Evolutionary conservation across 1,140 invertebrate genomes (phyloP).

Genomic region (Dendroctonus ponderosae): DNA sequence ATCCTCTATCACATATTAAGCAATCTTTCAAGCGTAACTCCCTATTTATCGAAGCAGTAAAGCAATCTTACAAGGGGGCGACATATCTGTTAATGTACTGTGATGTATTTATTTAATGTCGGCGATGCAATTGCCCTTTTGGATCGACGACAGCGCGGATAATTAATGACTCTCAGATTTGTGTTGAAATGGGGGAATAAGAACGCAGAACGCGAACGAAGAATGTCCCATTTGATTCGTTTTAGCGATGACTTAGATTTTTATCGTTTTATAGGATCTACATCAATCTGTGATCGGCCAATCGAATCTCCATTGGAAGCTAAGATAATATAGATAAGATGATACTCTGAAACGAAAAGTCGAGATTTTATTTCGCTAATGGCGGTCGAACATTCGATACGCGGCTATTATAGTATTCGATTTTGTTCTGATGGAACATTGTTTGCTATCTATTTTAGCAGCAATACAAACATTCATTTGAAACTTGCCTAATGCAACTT

Average conservation of each 20-base stretch:
- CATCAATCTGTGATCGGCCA: too few species aligned
- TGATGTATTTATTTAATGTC: slow-evolving; percentile 19
- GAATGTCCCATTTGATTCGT: neutral
- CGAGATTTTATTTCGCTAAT: too few species aligned
- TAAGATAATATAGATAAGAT: too few species aligned
- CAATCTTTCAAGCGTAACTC: slow-evolving; percentile 14
- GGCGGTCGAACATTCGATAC: too few species aligned
- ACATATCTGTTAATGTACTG: slow-evolving; percentile 25
- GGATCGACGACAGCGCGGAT: slow-evolving; percentile 10
- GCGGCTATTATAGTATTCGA: too few species aligned
- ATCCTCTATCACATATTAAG: slow-evolving; percentile 9
- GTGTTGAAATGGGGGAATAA: slow-evolving; percentile 17
- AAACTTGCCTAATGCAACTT: too few species aligned
- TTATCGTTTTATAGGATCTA: slow-evolving; percentile 1
- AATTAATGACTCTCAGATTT: slow-evolving; percentile 25
- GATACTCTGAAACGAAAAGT: too few species aligned
- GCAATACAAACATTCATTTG: too few species aligned
- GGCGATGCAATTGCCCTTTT: slow-evolving; percentile 15
- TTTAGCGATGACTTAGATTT: slow-evolving; percentile 3
- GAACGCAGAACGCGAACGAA: neutral
- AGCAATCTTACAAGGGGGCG: slow-evolving; percentile 4
- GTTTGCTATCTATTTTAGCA: too few species aligned
- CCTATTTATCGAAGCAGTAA: slow-evolving; percentile 7
- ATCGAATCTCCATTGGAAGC: too few species aligned
- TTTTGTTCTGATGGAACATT: too few species aligned